Conservation (phyloP, 2,113 vertebrate genomes). For the Gnathonemus longibarbis region DNA sequence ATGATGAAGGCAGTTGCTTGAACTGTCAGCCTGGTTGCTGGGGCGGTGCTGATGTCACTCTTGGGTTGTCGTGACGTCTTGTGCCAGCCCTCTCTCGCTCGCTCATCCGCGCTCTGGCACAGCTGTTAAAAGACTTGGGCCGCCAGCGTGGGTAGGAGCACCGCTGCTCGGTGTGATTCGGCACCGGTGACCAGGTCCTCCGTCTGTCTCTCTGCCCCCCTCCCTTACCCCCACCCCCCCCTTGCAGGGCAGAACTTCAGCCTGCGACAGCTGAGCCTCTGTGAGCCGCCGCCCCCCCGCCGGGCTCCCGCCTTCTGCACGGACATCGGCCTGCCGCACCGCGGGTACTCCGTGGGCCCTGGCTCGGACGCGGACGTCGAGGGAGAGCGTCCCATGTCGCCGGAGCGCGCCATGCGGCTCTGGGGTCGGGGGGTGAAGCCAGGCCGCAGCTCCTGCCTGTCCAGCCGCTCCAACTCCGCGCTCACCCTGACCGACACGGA, state of each 20-base stretch:
- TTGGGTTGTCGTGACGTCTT: not conserved
- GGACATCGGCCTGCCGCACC: conserved; percentile 92
- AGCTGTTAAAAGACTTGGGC: not conserved
- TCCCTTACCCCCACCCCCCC: conserved; percentile 39
- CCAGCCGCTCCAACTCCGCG: conserved; percentile 95
- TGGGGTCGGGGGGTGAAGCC: conserved; percentile 92
- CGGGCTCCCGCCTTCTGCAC: conserved; percentile 92
- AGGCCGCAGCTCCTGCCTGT: conserved; percentile 90
- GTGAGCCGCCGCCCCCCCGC: conserved; percentile 82
- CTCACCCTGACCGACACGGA: conserved; percentile 97
- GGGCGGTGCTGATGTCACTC: not conserved
- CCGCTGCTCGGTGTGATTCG: too few relatives aligned
- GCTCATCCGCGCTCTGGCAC: not conserved
- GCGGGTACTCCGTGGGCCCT: conserved; percentile 85
- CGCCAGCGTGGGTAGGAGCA: too few relatives aligned
- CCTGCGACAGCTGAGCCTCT: conserved; percentile 93
- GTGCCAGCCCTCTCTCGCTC: not conserved
- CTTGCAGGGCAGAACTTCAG: conserved; percentile 90
- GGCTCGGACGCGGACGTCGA: conserved; percentile 81
- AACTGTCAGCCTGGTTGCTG: not conserved
- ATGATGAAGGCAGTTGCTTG: not conserved
- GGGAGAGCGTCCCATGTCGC: conserved; percentile 88
- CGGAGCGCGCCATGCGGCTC: conserved; percentile 88
- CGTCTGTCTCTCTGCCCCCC: not conserved
- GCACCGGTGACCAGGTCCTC: not conserved